These are phyloP conservation scores for Epinotia demarniana DNA, from an alignment of 2,888 invertebrate species.

Conservation along the genomic window DNA sequence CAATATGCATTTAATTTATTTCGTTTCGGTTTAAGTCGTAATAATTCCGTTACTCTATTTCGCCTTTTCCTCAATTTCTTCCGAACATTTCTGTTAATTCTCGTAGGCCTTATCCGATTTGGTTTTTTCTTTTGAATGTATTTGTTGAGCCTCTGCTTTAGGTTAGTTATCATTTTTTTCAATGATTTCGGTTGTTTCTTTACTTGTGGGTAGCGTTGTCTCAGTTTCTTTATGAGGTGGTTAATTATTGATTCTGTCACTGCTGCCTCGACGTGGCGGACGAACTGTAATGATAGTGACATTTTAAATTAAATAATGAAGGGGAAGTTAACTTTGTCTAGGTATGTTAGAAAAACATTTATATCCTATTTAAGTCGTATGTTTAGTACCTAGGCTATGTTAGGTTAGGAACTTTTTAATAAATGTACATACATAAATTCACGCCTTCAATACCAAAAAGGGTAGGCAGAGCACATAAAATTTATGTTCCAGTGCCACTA, in stretches of 20 bases:
- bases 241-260: conserved; percentile 27
- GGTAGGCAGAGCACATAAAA: no score
- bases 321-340: background rate
- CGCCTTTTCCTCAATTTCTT: background rate
- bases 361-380: no score
- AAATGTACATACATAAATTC: no score
- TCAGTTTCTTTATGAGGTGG: conserved; percentile 6
- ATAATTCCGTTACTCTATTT: background rate
- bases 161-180: background rate
- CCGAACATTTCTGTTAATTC: background rate
- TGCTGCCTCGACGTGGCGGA: conserved; percentile 9
- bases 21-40: background rate
- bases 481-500: no score
- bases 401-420: no score
- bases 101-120: background rate
- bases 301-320: background rate
- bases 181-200: conserved; percentile 6
- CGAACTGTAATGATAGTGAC: conserved; percentile 2
- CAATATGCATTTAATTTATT: background rate
- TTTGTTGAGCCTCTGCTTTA: background rate
- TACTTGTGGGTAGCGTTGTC: background rate
- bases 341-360: background rate
- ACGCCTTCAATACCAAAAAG: no score
- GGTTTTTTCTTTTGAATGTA: background rate
- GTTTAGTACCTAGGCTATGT: no score